Conservation (phyloP, 2,888 invertebrate species). For the Gari tellinella region DNA sequence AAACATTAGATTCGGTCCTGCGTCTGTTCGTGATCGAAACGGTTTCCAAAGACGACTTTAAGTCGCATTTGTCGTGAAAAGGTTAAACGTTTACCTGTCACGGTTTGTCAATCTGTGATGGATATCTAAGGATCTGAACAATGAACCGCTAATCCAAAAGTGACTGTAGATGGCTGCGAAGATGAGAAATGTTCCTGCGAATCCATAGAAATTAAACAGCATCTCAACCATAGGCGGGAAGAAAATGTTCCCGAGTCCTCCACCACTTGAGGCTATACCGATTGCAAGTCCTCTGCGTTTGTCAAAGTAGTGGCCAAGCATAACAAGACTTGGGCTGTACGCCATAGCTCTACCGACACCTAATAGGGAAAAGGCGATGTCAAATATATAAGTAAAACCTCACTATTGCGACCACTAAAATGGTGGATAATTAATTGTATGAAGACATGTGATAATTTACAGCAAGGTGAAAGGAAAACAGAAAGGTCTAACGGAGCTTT, state of each 20-base stretch:
- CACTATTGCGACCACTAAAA: no score
- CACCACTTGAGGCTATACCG: constrained; percentile 73
- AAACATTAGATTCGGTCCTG: no score
- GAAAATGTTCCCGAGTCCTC: constrained; percentile 72
- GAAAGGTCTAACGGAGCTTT: no score
- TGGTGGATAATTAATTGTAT: no score
- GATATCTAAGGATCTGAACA: constrained; percentile 67
- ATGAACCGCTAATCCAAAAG: constrained; percentile 63
- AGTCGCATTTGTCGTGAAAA: no score
- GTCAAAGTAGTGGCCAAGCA: constrained; percentile 76
- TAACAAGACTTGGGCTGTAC: constrained; percentile 73
- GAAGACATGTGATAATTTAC: no score
- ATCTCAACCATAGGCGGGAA: constrained; percentile 68
- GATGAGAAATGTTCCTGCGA: constrained; percentile 68
- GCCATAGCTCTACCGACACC: constrained; percentile 71
- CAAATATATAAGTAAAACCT: no score
- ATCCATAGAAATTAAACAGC: constrained; percentile 67
- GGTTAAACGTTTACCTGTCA: constrained; percentile 49
- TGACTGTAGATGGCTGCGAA: constrained; percentile 64
- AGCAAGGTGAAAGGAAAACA: no score
- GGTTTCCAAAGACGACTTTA: no score
- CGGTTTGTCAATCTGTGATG: constrained; percentile 31
- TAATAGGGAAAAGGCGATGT: no score
- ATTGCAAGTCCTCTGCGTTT: constrained; percentile 69
- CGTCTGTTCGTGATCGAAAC: no score